A percentile compares a stretch with the other conserved stretches of the same genome.
Conservation (phyloP, 2,888 invertebrate species). For the Chrysomela aeneicollis region DNA sequence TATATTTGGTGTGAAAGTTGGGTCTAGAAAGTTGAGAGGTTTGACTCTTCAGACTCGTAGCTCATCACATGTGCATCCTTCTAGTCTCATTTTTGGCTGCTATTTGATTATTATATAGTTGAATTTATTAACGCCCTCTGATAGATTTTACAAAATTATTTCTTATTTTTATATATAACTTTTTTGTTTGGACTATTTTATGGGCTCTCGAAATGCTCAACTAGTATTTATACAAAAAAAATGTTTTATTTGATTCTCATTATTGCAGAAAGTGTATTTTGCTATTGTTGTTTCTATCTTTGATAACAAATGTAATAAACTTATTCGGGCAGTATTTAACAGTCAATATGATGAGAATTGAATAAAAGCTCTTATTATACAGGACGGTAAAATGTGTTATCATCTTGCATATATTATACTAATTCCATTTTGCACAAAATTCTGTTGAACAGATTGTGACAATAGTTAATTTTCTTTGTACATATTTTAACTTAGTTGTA, state of each 20-base stretch:
- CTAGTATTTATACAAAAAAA: constrained; percentile 37
- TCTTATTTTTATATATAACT: constrained; percentile 9
- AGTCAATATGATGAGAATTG: not conserved
- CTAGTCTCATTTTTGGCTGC: constrained; percentile 54
- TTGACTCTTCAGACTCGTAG: constrained; percentile 6
- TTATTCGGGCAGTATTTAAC: not conserved
- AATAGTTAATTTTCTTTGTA: constrained; percentile 55
- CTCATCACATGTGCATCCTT: constrained; percentile 44
- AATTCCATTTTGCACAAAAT: constrained; percentile 48
- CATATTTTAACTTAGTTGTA: constrained; percentile 50
- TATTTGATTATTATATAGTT: constrained; percentile 34
- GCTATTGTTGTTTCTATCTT: too few species aligned
- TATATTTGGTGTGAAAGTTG: not conserved
- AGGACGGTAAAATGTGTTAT: not conserved
- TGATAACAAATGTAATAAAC: too few species aligned
- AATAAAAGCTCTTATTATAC: not conserved
- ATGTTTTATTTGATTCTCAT: constrained; percentile 20
- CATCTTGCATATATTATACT: not conserved
- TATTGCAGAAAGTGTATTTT: not conserved
- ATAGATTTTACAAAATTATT: constrained; percentile 13
- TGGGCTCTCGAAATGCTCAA: constrained; percentile 42
- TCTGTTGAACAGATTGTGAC: constrained; percentile 52
- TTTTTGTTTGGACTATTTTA: constrained; percentile 20
- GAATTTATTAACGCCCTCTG: constrained; percentile 20
- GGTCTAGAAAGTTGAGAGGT: not conserved